Percentiles rank a stretch among this genome's conserved stretches.
These are phyloP conservation scores for Anguilla megastoma DNA, from an alignment of 2,797 vertebrate genomes.

Conservation along the genomic window DNA sequence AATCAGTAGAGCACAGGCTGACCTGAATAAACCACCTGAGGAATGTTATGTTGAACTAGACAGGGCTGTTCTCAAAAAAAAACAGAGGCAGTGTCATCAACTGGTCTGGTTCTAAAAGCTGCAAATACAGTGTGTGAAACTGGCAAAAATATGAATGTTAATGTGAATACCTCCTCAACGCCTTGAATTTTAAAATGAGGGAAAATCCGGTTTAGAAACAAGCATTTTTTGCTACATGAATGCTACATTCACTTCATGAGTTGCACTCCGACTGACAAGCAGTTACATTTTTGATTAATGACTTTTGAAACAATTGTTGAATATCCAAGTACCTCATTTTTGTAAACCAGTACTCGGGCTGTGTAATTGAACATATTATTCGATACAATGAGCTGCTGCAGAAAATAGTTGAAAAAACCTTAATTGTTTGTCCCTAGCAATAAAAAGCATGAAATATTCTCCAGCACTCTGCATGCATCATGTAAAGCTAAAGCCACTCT, in stretches of 20 bases:
- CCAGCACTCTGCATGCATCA: not conserved
- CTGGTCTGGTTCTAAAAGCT: not conserved
- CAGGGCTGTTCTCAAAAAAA: not conserved
- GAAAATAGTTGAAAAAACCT: not conserved
- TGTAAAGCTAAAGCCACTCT: not conserved
- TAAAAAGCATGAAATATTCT: not conserved
- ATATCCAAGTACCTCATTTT: not conserved
- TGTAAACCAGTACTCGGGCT: not conserved
- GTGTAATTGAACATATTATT: not conserved
- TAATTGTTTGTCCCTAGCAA: not conserved
- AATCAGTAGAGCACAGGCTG: not conserved
- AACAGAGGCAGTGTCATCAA: not conserved
- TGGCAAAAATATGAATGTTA: not conserved
- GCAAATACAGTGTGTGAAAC: not conserved
- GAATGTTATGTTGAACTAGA: not conserved
- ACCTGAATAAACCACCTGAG: not conserved
- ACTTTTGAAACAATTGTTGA: not conserved
- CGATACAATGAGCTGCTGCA: not conserved
- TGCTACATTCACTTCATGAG: not conserved
- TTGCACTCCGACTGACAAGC: not conserved
- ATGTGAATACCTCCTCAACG: not conserved
- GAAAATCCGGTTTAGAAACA: not conserved
- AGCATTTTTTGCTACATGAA: not conserved
- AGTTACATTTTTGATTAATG: not conserved
- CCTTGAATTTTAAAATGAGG: not conserved